Evolutionary conservation across 64 coral and sea anemone species (phyloP).

Genomic region (Actinia equina): DNA sequence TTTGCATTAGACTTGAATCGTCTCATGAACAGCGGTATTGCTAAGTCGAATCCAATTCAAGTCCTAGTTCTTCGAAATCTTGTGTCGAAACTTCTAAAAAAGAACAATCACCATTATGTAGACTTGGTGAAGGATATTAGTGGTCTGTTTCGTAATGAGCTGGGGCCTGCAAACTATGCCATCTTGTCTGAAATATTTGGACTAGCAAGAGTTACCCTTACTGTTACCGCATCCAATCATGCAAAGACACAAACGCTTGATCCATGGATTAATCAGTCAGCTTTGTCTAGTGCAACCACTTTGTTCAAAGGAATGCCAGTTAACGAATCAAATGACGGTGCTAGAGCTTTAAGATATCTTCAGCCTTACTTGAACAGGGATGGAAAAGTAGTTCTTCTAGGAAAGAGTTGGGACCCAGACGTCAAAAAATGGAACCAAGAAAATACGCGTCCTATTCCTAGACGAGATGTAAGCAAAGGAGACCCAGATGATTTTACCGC

Average conservation of each 20-base stretch:
- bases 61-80: conserved; percentile 31
- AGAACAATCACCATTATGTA: conserved; percentile 45
- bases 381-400: conserved; percentile 26
- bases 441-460: conserved; percentile 13
- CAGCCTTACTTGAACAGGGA: background rate
- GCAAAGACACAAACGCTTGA: background rate
- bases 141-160: conserved; percentile 35
- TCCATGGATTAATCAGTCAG: background rate
- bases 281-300: conserved; percentile 24
- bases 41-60: conserved; percentile 34
- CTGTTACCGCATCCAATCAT: background rate
- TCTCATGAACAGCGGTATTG: conserved; percentile 16
- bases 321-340: conserved; percentile 13
- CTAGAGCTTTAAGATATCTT: conserved; percentile 31
- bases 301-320: conserved; percentile 6
- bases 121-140: conserved; percentile 48
- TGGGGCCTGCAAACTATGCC: conserved; percentile 42
- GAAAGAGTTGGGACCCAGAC: conserved; percentile 37
- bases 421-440: conserved; percentile 33
- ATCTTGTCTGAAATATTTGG: conserved; percentile 40
- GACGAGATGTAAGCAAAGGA: conserved; percentile 19
- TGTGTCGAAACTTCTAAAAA: conserved; percentile 40
- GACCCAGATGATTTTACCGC: conserved; percentile 47
- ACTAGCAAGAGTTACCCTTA: conserved; percentile 32
- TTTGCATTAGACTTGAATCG: conserved; percentile 13